Percentiles rank a stretch among this genome's conserved stretches.
These are phyloP conservation scores for Oreochromis niloticus DNA, from an alignment of 2,113 vertebrate genomes.

Conservation along the genomic window DNA sequence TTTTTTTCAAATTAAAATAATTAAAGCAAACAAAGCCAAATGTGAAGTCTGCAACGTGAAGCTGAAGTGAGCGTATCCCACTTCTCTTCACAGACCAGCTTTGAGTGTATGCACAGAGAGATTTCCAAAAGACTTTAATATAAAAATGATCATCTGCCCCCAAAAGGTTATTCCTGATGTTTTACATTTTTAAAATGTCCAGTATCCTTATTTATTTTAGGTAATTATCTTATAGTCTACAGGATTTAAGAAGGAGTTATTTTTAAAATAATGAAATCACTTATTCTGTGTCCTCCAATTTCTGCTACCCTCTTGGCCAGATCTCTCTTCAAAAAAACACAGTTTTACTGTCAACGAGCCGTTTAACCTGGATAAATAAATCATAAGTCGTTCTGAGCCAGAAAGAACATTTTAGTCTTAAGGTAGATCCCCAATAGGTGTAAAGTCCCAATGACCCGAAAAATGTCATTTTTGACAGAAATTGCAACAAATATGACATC, in stretches of 20 bases:
- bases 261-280: neutral
- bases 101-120: neutral
- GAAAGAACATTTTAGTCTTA: neutral
- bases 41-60: neutral
- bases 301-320: neutral
- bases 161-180: neutral
- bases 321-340: neutral
- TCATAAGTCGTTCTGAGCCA: neutral
- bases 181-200: neutral
- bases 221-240: neutral
- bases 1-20: neutral
- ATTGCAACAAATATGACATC: neutral
- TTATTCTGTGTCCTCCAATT: neutral
- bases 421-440: neutral
- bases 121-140: neutral
- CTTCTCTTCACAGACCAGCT: neutral
- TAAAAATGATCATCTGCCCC: neutral
- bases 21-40: neutral
- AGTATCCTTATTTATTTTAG: neutral
- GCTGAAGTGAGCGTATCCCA: neutral
- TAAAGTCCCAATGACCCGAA: neutral
- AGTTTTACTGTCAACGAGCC: rapidly evolving
- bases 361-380: neutral
- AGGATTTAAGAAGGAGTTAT: neutral
- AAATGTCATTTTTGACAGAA: neutral